Evolutionary conservation across 1,140 invertebrate genomes (phyloP).

Genomic region (Polypedilum pembai): DNA sequence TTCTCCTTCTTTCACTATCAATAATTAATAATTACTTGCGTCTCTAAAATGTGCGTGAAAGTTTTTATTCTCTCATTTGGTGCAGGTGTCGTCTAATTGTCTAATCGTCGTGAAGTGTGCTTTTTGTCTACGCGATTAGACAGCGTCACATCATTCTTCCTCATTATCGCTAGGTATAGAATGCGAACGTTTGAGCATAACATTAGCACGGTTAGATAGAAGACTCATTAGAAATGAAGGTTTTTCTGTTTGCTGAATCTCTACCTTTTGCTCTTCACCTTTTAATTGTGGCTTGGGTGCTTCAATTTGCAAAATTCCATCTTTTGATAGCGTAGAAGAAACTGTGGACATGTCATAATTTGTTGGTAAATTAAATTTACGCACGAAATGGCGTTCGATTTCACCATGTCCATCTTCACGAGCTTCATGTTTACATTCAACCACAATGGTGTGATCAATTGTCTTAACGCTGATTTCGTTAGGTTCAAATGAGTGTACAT

Average conservation of each 20-base stretch:
- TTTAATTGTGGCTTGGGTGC: conserved; percentile 38
- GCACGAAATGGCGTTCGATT: conserved; percentile 42
- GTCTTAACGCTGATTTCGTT: conserved; percentile 62
- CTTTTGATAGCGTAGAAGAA: conserved; percentile 42
- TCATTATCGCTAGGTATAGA: conserved; percentile 15
- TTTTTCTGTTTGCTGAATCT: conserved; percentile 34
- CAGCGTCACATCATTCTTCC: conserved; percentile 23
- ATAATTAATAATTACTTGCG: too few species aligned
- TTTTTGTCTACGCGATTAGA: not conserved
- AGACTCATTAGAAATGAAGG: conserved; percentile 9
- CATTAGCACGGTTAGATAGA: not conserved
- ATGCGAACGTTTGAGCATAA: not conserved
- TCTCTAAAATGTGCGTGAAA: not conserved
- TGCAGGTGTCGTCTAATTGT: not conserved
- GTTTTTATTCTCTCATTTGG: not conserved
- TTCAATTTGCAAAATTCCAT: conserved; percentile 43
- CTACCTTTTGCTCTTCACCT: conserved; percentile 33
- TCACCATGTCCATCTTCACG: conserved; percentile 43
- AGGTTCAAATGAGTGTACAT: conserved; percentile 59
- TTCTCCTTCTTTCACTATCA: too few species aligned
- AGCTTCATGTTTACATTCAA: conserved; percentile 46
- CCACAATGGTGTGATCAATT: conserved; percentile 40
- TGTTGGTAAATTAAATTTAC: conserved; percentile 43
- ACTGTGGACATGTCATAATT: conserved; percentile 41
- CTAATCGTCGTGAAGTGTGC: not conserved